Base-by-base conservation (phyloP, 2,888 invertebrate species). In the Lottia scabra region DNA sequence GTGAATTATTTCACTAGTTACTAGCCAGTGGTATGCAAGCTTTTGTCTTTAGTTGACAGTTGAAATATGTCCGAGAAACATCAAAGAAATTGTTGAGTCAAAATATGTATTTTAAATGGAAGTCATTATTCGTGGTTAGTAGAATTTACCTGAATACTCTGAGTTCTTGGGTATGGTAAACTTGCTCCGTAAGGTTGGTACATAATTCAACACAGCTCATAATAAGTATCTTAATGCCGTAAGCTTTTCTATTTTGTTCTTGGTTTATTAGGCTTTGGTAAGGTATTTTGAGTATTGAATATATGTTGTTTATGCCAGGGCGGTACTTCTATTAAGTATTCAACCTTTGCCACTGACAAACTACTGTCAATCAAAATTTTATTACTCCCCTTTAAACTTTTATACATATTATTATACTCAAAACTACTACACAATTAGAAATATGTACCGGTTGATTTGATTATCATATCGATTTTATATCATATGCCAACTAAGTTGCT, bases 191-290 rank as follows among this genome's bases (percentile, higher is more conserved):
- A 84, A 63, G 84, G 81, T 72, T 81, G 81, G 72, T 83, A 84
- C 83, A 84, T 84, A 66, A 84, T 71, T 84, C 84, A 77, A 83
- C 82, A 73, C 82, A 75, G 48, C 74, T 79, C 77, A 78, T 79
- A 56, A 48, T 72, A 38, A 69, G 26, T 19, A 65, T 46, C 27
- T 27, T 30, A 64, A 56, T 56, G 23, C 56, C 56, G 56, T 56
- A 56, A 56, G 56, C 56, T 56, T 56, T 56, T 23, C 56, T 23
- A 23, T 56, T 56, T 56, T 56, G 56, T 56, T 65, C 48, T 27
- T 64, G 70, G 27, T n/a, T 45, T 45, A 30, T 64, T 64, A 38
- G 30, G 45, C 70, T 70, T 65, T n/a, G 19, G 46, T 64, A 45
- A 65, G 48, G 65, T 46, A 70, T 70, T 70, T 70, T 70, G 64